Evolutionary conservation across 2,797 vertebrate species (phyloP), one percentile per base, ranked within the genome.

Genomic region (Phrynocephalus forsythii): DNA sequence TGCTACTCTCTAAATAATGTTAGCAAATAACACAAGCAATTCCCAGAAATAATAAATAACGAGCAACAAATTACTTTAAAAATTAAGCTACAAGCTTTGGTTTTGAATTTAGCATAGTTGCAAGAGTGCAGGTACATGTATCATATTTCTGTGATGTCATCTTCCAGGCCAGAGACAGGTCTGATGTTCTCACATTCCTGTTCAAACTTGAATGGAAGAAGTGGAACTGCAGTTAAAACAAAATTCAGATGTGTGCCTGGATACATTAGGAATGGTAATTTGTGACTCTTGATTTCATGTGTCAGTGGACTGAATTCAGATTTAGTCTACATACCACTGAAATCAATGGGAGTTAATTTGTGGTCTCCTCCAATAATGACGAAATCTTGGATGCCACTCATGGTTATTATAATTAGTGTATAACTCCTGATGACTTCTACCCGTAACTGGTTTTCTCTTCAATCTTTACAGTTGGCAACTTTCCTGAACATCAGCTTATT

Each of bases 361-460:
- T 78, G 26, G 10, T 78, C 26, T 78, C 6, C 13, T 50, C 24
- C 28, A 79, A n/a, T 3, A 16, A 79, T 56, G 20, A 56, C 28
- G 30, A 79, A 30, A 28, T 79, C 3, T 26, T 56, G 6, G 28
- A 56, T 79, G 24, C 26, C n/a, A n/a, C 5, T 73, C 84, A 50
- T 2, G 0, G 56, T 66, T 0, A 1, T 1, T 0, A 0, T 86
- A 86, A 13, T 87, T 28, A 44, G 3, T 44, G 38, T 44, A 75
- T 75, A 63, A 0, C 48, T 78, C 52, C 81, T 15, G 83, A 87
- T 78, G 90, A 91, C 77, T 92, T 89, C 0, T 26, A 79, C 86
- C 8, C 67, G 1, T 91, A 85, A 73, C 0, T 38, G 0, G 88
- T 84, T 56, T 60, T 30, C 68, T 38, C 30, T 87, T 90, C 90